Evolutionary conservation across 2,888 invertebrate species (phyloP), one percentile per base, ranked within the genome.

Genomic region (Rhagonycha lutea): DNA sequence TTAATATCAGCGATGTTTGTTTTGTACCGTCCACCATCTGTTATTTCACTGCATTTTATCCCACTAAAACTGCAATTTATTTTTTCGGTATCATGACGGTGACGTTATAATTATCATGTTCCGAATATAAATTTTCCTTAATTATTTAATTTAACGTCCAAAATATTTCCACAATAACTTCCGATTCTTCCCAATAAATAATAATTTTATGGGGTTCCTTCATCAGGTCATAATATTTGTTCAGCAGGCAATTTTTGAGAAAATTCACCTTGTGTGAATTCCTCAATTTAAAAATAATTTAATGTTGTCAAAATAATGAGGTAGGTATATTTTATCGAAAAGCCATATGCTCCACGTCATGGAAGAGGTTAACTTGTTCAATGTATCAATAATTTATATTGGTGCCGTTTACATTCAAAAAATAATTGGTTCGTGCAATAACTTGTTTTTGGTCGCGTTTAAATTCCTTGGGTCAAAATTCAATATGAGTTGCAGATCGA

Each of bases 401-500:
- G 68, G 68, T 75, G 71, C 61, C 68, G 60, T 60, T 60, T 71
- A 69, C 63, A 75, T 72, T 75, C 69, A 72, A 69, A 72, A 74
- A 77, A 77, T 74, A 74, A 77, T 74, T 77, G 74, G 77, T 77
- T 77, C 77, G 74, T 77, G 77, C 77, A 72, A 67, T 69, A 77
- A 74, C 74, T 74, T 67, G 77, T 74, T 74, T 77, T 74, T 70
- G 74, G 69, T 74, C 74, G 72, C 72, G 72, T 74, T 74, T 72
- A 77, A 74, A 77, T 74, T 74, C 74, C 74, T 72, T 67, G 70
- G 74, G 77, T 77, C 77, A 77, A 77, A 77, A 77, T 74, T 77
- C 77, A 77, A 77, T 77, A 77, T 77, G 74, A 72, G 77, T 70
- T 81, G 81, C 79, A 80, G 82, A 84, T 84, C 82, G 79, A 76